These are phyloP conservation scores for Tetragnatha montana DNA, from an alignment of 2,888 invertebrate genomes.

Conservation along the genomic window DNA sequence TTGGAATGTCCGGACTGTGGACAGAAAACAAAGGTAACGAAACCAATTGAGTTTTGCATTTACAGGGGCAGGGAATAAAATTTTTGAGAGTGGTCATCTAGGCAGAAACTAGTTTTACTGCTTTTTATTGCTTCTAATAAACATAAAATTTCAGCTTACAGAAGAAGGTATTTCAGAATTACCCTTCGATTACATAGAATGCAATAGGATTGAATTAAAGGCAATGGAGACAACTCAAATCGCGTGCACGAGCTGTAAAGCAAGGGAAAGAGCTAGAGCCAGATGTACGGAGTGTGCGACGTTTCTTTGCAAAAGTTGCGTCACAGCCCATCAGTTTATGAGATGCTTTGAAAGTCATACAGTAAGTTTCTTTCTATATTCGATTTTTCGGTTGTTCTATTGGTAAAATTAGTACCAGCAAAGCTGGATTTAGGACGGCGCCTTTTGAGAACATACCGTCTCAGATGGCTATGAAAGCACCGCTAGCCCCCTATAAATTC, in stretches of 20 bases:
- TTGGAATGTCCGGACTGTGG: conserved; percentile 81
- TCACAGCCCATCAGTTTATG: conserved; percentile 97
- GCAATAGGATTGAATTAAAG: conserved; percentile 77
- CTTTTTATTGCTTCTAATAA: neutral
- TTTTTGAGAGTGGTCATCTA: no score
- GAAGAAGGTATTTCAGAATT: conserved; percentile 87
- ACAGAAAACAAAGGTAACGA: conserved; percentile 86
- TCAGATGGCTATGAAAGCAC: no score
- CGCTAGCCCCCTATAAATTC: no score
- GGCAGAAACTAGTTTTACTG: neutral
- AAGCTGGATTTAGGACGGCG: no score
- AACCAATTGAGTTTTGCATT: neutral
- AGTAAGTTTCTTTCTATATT: conserved; percentile 73
- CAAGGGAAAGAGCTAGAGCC: conserved; percentile 90
- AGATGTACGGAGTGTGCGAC: conserved; percentile 96
- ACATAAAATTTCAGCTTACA: conserved; percentile 42
- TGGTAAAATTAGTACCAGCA: no score
- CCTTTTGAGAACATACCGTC: no score
- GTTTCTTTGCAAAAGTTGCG: conserved; percentile 94
- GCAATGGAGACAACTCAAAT: conserved; percentile 84
- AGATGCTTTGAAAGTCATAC: conserved; percentile 95
- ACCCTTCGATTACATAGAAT: conserved; percentile 89
- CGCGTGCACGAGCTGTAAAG: conserved; percentile 93
- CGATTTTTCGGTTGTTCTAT: no score
- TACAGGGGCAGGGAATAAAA: no score